Conservation (phyloP, 1,140 invertebrate genomes). For the Bombyx mandarina region DNA sequence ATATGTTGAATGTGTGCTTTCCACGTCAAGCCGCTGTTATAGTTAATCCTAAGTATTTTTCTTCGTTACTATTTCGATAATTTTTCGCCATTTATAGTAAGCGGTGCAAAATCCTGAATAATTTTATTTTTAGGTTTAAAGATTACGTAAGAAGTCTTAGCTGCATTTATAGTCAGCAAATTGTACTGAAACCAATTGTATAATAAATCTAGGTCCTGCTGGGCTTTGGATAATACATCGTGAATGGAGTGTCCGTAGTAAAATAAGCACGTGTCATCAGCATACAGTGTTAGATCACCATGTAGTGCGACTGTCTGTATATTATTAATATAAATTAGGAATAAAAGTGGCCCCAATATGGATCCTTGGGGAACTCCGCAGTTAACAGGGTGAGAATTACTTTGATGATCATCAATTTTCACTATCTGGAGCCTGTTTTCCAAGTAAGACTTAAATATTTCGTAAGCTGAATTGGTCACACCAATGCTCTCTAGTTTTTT, state of each 20-base stretch:
- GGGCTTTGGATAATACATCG: constrained; percentile 12
- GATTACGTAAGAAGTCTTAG: constrained; percentile 23
- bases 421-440: not conserved
- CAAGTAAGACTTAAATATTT: constrained; percentile 4
- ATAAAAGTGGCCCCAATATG: no score
- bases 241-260: constrained; percentile 18
- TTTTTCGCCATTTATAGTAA: no score
- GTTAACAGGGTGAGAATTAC: not conserved
- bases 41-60: constrained; percentile 28
- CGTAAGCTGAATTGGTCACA: not conserved
- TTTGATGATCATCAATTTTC: not conserved
- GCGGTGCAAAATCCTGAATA: constrained; percentile 7
- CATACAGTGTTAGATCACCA: constrained; percentile 22
- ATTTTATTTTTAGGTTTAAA: constrained; percentile 29
- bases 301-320: no score
- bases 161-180: constrained; percentile 22
- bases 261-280: constrained; percentile 25
- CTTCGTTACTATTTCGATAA: no score
- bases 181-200: constrained; percentile 21
- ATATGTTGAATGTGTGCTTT: constrained; percentile 19
- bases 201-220: constrained; percentile 17
- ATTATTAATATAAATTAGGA: no score
- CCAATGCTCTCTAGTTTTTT: constrained; percentile 3
- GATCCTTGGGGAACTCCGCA: constrained; percentile 2
- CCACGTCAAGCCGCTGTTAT: constrained; percentile 21